These are phyloP conservation scores for Bombus vancouverensis DNA, from an alignment of 1,140 invertebrate species.

Conservation along the genomic window DNA sequence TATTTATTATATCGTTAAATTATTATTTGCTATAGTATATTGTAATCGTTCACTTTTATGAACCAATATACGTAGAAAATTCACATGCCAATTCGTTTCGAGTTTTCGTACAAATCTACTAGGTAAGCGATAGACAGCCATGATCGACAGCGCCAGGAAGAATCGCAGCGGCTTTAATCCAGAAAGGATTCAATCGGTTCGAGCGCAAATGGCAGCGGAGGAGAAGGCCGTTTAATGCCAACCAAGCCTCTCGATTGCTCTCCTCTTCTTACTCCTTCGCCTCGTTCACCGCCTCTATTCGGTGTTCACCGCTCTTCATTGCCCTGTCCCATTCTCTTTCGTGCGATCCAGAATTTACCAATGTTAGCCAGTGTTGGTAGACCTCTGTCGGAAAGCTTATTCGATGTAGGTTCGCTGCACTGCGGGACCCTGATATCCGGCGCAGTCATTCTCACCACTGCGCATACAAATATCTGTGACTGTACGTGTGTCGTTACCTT, in stretches of 20 bases:
- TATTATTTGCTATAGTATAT: too few species aligned
- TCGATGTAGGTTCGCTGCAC: constrained; percentile 24
- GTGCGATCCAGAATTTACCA: constrained; percentile 39
- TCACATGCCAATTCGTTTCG: too few species aligned
- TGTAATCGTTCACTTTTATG: too few species aligned
- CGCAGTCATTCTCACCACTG: constrained; percentile 16
- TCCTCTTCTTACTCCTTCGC: background rate
- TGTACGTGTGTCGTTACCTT: constrained; percentile 22
- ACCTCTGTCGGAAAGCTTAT: constrained; percentile 39
- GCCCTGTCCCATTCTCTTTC: constrained; percentile 10
- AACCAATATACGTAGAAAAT: too few species aligned
- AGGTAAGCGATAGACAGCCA: constrained; percentile 1
- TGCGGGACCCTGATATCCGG: constrained; percentile 37
- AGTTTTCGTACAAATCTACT: too few species aligned
- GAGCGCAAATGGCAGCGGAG: constrained; percentile 26
- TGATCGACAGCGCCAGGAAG: constrained; percentile 14
- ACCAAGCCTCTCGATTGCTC: constrained; percentile 47
- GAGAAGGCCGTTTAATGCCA: constrained; percentile 46
- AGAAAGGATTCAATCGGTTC: constrained; percentile 68
- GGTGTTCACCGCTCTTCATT: background rate
- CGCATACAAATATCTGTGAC: background rate
- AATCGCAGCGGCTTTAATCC: constrained; percentile 56
- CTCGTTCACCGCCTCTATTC: background rate
- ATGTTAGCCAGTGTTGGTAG: constrained; percentile 40
- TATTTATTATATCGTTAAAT: too few species aligned